Evolutionary conservation across 1,140 invertebrate species (phyloP).

Genomic region (Sweltsa coloradensis): DNA sequence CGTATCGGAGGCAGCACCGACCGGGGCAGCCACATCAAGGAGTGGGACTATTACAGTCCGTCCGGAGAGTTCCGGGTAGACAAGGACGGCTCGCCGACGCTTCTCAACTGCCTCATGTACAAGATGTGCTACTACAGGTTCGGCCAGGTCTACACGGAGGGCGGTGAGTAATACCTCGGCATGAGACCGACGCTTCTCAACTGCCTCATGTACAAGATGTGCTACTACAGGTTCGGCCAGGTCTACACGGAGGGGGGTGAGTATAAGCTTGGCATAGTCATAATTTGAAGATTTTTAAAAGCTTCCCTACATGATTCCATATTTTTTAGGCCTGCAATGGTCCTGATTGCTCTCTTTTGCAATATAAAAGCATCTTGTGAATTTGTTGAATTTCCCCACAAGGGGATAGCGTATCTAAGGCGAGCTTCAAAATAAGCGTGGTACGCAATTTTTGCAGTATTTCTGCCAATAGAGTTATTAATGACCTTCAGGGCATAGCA

Average conservation of each 20-base stretch:
- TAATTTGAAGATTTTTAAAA: too few species aligned
- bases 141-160: conserved; percentile 89
- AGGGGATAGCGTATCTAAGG: too few species aligned
- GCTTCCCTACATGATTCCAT: too few species aligned
- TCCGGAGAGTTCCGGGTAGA: conserved; percentile 91
- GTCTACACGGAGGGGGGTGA: conserved; percentile 91
- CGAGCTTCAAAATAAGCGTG: too few species aligned
- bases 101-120: conserved; percentile 91
- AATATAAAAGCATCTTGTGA: too few species aligned
- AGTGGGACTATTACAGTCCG: conserved; percentile 91
- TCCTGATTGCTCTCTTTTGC: too few species aligned
- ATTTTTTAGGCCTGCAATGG: too few species aligned
- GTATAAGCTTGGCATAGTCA: too few species aligned
- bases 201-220: conserved; percentile 95
- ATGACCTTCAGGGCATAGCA: too few species aligned
- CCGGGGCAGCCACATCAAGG: conserved; percentile 85
- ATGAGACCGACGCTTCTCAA: conserved; percentile 74
- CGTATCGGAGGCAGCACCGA: conserved; percentile 95
- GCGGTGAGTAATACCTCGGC: conserved; percentile 55
- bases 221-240: conserved; percentile 86
- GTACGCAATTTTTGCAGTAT: too few species aligned
- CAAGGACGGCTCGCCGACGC: conserved; percentile 69
- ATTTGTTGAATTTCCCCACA: too few species aligned
- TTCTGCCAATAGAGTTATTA: too few species aligned
- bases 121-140: conserved; percentile 95